Percentiles rank a stretch among this genome's conserved stretches.
These are phyloP conservation scores for Eretmochelys imbricata DNA, from an alignment of 2,113 vertebrate genomes.

Conservation along the genomic window DNA sequence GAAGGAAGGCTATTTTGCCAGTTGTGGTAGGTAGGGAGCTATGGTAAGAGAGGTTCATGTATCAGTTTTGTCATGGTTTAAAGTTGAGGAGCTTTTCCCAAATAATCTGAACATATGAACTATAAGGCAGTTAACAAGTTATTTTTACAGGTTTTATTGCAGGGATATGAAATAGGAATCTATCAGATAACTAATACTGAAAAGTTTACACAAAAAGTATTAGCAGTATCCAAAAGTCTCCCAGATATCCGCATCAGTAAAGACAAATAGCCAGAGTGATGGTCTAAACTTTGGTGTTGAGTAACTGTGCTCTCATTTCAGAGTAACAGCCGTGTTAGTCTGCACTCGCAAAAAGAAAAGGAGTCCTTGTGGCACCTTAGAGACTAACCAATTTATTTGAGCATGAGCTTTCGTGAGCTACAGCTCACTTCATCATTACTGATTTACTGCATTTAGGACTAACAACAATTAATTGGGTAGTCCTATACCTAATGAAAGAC, in stretches of 20 bases:
- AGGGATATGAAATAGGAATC: not conserved
- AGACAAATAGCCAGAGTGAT: not conserved
- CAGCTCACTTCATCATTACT: too few species aligned
- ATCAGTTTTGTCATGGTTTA: not conserved
- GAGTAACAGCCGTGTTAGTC: too few species aligned
- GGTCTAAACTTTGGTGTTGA: not conserved
- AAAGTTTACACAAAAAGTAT: too few species aligned
- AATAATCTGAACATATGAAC: not conserved
- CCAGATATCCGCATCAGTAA: not conserved
- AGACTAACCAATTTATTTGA: too few species aligned
- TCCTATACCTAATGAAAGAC: fast-evolving
- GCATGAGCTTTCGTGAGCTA: too few species aligned
- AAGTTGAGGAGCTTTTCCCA: not conserved
- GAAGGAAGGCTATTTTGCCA: not conserved
- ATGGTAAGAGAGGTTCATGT: not conserved
- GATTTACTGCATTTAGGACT: fast-evolving
- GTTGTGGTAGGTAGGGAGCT: not conserved
- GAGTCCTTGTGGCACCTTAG: too few species aligned
- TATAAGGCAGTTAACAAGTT: not conserved
- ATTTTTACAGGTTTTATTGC: not conserved
- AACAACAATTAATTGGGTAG: fast-evolving
- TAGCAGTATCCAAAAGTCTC: too few species aligned
- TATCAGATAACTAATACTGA: too few species aligned
- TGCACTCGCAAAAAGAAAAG: too few species aligned
- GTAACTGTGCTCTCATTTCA: not conserved